phyloP scores from a whole-genome alignment of 2,888 invertebrate species.

The Sturmia bella region DNA sequence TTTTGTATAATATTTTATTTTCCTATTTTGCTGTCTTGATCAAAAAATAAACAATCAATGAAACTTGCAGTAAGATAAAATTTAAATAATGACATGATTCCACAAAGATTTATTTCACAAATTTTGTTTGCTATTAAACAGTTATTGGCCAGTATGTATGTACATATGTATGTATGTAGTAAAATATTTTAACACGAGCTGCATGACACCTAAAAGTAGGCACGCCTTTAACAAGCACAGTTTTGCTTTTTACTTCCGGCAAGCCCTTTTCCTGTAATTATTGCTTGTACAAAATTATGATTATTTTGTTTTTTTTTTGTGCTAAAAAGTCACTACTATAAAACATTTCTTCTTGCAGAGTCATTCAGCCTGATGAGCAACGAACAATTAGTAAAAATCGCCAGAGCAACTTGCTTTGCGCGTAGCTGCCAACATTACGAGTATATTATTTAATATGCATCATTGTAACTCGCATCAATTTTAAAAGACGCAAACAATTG shows the following conservation, averaged over 20 bases:
- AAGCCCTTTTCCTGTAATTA: slow-evolving; percentile 32
- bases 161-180: not conserved
- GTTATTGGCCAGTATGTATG: not conserved
- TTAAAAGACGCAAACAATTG: slow-evolving; percentile 9
- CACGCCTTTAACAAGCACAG: not conserved
- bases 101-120: not conserved
- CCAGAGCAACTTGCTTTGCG: not conserved
- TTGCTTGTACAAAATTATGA: not conserved
- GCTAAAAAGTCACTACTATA: not conserved
- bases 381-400: not conserved
- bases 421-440: not conserved
- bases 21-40: not conserved
- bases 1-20: slow-evolving; percentile 27
- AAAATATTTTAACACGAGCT: not conserved
- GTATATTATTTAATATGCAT: slow-evolving; percentile 50
- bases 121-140: not conserved
- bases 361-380: not conserved
- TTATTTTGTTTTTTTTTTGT: not conserved
- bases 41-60: not conserved
- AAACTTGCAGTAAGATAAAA: slow-evolving; percentile 2
- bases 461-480: slow-evolving; percentile 23
- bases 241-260: slow-evolving; percentile 18
- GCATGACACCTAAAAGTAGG: slow-evolving; percentile 13
- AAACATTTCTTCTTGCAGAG: not conserved
- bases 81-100: slow-evolving; percentile 12